These are phyloP conservation scores for Phoenicopterus ruber DNA, from an alignment of 2,113 vertebrate species.

Conservation along the genomic window DNA sequence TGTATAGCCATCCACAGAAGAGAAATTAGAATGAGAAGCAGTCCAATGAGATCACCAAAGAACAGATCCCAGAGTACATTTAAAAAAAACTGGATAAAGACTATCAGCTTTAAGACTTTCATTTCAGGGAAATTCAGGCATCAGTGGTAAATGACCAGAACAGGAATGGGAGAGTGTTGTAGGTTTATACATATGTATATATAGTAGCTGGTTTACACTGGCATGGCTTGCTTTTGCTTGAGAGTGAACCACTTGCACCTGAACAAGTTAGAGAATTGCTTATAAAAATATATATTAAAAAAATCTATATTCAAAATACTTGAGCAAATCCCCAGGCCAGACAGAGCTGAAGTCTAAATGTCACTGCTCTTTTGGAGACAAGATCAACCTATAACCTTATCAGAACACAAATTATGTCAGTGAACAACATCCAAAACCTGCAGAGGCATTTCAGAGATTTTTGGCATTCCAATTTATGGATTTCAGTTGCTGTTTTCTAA, in stretches of 20 bases:
- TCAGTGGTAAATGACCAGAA: neutral
- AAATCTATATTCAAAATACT: slow-evolving; percentile 13
- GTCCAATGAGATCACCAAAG: neutral
- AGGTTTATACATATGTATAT: neutral
- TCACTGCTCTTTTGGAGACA: slow-evolving; percentile 55
- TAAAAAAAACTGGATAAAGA: accelerated
- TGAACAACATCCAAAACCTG: slow-evolving; percentile 36
- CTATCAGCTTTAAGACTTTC: neutral
- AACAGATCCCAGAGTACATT: neutral
- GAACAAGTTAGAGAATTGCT: neutral
- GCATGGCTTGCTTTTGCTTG: neutral
- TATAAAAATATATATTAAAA: neutral
- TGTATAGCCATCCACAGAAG: neutral
- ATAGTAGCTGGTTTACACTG: neutral
- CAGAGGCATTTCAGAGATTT: slow-evolving; percentile 35
- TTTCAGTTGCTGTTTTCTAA: slow-evolving; percentile 15
- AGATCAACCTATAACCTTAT: slow-evolving; percentile 66
- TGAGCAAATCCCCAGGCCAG: slow-evolving; percentile 16
- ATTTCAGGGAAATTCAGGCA: neutral
- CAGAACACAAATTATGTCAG: slow-evolving; percentile 39
- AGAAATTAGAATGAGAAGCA: neutral
- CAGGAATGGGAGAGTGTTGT: neutral
- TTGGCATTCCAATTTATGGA: slow-evolving; percentile 21
- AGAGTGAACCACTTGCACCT: neutral
- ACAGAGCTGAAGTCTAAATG: slow-evolving; percentile 37